Base-by-base conservation (phyloP, 1,140 invertebrate species). In the Drosophila lini region DNA sequence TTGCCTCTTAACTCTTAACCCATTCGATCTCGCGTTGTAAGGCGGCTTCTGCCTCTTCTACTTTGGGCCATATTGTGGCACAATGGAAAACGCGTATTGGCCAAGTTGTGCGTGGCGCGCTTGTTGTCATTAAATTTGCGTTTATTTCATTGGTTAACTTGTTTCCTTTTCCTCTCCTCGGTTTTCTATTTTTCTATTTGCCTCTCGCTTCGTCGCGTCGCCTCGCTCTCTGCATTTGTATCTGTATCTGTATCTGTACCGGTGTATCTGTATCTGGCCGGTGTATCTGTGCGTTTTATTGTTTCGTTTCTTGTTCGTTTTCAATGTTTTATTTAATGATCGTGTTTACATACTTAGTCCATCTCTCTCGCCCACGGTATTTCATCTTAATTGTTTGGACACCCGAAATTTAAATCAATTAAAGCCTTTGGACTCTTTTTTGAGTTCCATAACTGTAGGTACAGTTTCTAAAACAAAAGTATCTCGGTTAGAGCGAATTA, bases 81-180 rank as follows among this genome's bases (percentile, higher is more conserved):
- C 40, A 86, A 69, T 86, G 83, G 82, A 77, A 70, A 65, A 82
- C 79, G 79, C 82, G 82, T 88, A 88, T 88, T 88, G 84, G 83
- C 83, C 83, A 84, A 88, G 73, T 89, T 78, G 84, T 61, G 73
- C 57, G 69, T 67, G 74, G 80, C 78, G 80, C 77, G 74, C 56
- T 90, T 81, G 69, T 84, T 90, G 85, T 89, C 85, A 89, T 90
- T 89, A 85, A 89, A 89, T 89, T 90, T 89, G 84, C 81, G 81
- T 89, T 89, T 81, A 79, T 89, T 89, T 89, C 84, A 89, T 89
- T 89, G 84, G 84, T 84, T 90, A 89, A 88, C 83, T 89, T 74
- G 76, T 84, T 83, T 86, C 71, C 76, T 61, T 71, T 69, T 67
- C 60, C 44, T 44, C 63, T 57, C 44, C 42, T 45, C 42, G 13